Conservation (phyloP, 2,113 vertebrate species). For the Malurus alboscapulatus region DNA sequence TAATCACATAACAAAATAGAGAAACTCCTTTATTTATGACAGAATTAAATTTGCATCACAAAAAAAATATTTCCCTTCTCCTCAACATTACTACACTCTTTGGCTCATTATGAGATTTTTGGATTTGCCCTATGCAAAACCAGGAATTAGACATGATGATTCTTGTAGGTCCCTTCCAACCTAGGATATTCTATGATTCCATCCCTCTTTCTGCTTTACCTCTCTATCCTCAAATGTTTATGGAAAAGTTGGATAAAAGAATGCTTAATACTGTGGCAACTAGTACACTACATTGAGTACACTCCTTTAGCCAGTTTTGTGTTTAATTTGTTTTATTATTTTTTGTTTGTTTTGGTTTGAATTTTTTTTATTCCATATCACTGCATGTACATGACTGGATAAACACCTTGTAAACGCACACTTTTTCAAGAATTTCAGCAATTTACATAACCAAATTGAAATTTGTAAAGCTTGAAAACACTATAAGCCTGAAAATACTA, state of each 20-base stretch:
- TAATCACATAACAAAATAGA: not conserved
- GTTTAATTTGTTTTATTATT: not conserved
- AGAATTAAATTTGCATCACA: not conserved
- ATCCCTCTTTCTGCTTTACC: not conserved
- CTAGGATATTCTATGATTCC: not conserved
- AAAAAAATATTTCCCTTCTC: not conserved
- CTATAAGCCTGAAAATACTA: not conserved
- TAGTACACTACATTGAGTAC: not conserved
- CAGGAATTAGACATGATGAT: not conserved
- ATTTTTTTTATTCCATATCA: not conserved
- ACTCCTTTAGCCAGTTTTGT: not conserved
- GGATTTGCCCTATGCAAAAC: not conserved
- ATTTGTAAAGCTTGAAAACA: not conserved
- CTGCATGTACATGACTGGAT: not conserved
- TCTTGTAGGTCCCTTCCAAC: not conserved
- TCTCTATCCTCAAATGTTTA: not conserved
- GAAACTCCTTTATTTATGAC: not conserved
- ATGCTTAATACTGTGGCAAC: not conserved
- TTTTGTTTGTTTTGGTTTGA: not conserved
- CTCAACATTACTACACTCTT: not conserved
- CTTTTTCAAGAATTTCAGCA: not conserved
- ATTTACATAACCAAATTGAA: not conserved
- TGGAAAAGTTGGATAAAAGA: not conserved
- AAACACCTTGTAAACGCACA: not conserved
- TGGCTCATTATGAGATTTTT: not conserved